These are phyloP conservation scores for Zaprionus gabonicus DNA, from an alignment of 1,140 invertebrate genomes.

Conservation along the genomic window DNA sequence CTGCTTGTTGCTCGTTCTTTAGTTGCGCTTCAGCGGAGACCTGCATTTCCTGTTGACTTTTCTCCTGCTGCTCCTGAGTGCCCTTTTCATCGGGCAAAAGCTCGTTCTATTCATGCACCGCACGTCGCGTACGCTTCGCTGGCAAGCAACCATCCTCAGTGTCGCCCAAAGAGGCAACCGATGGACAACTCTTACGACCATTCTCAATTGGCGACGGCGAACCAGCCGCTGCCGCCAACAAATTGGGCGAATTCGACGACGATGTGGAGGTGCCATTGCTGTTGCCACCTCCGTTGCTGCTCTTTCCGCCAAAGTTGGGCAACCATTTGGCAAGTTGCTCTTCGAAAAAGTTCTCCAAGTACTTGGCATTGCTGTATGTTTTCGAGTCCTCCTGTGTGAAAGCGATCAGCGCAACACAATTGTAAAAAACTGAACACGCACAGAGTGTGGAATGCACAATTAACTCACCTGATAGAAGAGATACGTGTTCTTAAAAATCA, in stretches of 20 bases:
- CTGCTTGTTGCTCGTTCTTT: neutral
- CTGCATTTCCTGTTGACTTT: neutral
- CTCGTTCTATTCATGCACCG: slow-evolving; percentile 78
- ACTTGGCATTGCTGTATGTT: slow-evolving; percentile 93
- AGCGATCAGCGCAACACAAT: slow-evolving; percentile 44
- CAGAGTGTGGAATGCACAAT: neutral
- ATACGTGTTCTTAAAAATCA: slow-evolving; percentile 95
- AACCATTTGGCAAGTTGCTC: slow-evolving; percentile 92
- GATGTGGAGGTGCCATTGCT: slow-evolving; percentile 43
- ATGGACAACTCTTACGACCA: slow-evolving; percentile 73
- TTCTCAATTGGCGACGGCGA: slow-evolving; percentile 70
- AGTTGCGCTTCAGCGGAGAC: neutral
- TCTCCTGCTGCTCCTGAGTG: slow-evolving; percentile 27
- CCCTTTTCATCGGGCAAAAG: slow-evolving; percentile 64
- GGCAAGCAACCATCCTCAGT: slow-evolving; percentile 73
- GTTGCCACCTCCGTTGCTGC: slow-evolving; percentile 24
- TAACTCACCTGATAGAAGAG: slow-evolving; percentile 92
- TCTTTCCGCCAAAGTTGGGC: slow-evolving; percentile 88
- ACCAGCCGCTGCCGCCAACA: slow-evolving; percentile 45
- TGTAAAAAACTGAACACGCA: slow-evolving; percentile 26
- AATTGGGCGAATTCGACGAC: slow-evolving; percentile 57
- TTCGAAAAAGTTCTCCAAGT: slow-evolving; percentile 94
- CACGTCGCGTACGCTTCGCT: slow-evolving; percentile 66
- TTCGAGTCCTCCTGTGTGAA: slow-evolving; percentile 90
- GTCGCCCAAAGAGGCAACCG: slow-evolving; percentile 68